Base-by-base conservation (phyloP, 1,140 invertebrate species). In the Drosophila miranda region DNA sequence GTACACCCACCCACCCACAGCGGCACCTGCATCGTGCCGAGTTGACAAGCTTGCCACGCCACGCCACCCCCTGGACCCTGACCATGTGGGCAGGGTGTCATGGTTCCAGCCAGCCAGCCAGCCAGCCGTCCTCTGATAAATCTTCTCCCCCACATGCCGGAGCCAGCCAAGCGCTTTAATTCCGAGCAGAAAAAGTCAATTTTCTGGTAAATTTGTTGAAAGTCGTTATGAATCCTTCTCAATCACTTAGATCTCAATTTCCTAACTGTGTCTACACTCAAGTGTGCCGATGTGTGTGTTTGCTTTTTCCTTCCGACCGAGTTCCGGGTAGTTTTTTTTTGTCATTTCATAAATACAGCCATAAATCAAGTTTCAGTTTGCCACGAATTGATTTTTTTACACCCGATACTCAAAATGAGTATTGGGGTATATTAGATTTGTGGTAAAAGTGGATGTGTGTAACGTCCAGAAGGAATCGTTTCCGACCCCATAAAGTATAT, bases 171-270 rank as follows among this genome's bases (percentile, higher is more conserved):
- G 71, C 78, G 67, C 80, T 82, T 87, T 87, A 87, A 84, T 86
- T 67, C 61, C 77, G 66, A 77, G 77, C 77, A 89, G 67, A 81
- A 82, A 89, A 89, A 89, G 87, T 89, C 87, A 89, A 89, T 89
- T 89, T 89, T 89, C 86, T 89, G 87, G 71, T 89, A 89, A 89
- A 89, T 89, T 89, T 89, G 86, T 78, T 69, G 71, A 59, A 66
- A 82, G 75, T 89, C 75, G 75, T 89, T 89, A 89, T 84, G 82
- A 89, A 76, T 82, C 64, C 34, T 68, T 51, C 66, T 86, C 86
- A 78, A 89, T 89, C 87, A 89, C 81, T 87, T 89, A 79, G 81
- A 84, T 89, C 81, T 87, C 82, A 77, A 89, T 87, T 87, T 89
- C 75, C 69, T 60, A 74, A 44, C 68, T 62, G 53, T 62, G 34